Percentiles rank a stretch among this genome's conserved stretches.
Evolutionary conservation across 2,113 vertebrate genomes (phyloP).

Genomic region (Cynopterus brachyotis): DNA sequence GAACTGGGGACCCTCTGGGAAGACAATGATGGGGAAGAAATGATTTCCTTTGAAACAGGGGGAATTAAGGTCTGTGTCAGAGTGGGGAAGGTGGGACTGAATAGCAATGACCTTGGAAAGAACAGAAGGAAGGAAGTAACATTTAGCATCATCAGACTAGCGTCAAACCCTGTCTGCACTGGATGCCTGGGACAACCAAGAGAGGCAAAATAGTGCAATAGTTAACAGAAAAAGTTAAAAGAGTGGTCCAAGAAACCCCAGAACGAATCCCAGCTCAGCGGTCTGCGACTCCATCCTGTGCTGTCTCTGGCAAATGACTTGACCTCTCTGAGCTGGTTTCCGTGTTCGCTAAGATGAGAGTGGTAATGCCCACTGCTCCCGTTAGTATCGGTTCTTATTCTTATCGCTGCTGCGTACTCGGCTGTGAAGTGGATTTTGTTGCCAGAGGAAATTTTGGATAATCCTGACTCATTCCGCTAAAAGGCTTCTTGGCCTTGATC

Average conservation of each 20-base stretch:
- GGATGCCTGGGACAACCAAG: neutral
- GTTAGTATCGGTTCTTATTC: neutral
- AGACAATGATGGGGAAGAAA: neutral
- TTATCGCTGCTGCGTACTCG: neutral
- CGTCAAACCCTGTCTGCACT: accelerated
- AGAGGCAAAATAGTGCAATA: neutral
- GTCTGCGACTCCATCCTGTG: neutral
- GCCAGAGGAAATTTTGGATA: neutral
- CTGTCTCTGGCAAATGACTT: neutral
- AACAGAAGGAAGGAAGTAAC: neutral
- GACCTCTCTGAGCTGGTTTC: neutral
- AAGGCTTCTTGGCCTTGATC: neutral
- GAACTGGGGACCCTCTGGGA: neutral
- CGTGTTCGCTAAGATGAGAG: neutral
- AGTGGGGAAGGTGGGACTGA: neutral
- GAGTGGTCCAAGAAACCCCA: neutral
- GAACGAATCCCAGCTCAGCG: neutral
- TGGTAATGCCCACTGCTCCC: neutral
- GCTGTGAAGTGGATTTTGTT: neutral
- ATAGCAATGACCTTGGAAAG: neutral
- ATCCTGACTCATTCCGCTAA: neutral
- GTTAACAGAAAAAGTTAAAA: neutral
- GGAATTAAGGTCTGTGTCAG: neutral
- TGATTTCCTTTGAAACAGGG: neutral
- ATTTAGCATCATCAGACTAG: neutral